Base-by-base conservation (phyloP, 2,888 invertebrate species). In the Rhagophthalmus giganteus region DNA sequence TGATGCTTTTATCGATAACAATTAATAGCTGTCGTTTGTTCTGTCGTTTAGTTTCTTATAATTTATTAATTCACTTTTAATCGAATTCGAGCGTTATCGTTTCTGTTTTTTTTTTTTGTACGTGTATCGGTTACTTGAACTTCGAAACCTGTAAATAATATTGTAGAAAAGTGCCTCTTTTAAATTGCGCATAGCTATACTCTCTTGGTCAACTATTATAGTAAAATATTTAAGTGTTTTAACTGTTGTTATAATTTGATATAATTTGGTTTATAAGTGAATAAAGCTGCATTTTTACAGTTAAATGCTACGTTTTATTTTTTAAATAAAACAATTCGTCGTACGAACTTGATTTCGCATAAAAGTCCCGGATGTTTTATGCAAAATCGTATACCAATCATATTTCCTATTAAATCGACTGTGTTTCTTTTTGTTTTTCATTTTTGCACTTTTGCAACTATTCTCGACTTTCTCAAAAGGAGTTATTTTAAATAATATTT, bases 231-330 rank as follows among this genome's bases (percentile, higher is more conserved):
- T 71, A 51, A 64, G 69, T 71, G 71, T 71, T 70, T 69, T 70
- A 68, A 70, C 70, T 71, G 70, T 72, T 72, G 70, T 71, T 71
- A 72, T 65, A 60, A 66, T 71, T 71, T 72, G 59, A 66, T 71
- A 72, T 65, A 60, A 66, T 71, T 71, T 72, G 59, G 67, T 69
- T 72, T 71, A 66, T 69, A 71, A 67, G 66, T 67, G 65, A 73
- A 72, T 73, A 73, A 73, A 73, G 73, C 73, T 72, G 72, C 73
- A 73, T 73, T 73, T 73, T 73, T 73, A 73, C 72, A 72, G 67
- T 66, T 65, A 33, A 39, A n/a, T n/a, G n/a, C n/a, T n/a, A n/a
- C n/a, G n/a, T n/a, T n/a, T n/a, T n/a, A n/a, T n/a, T n/a, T n/a
- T n/a, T n/a, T n/a, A n/a, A n/a, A n/a, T n/a, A n/a, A n/a, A n/a